Base-by-base conservation (phyloP, 2,797 vertebrate species). In the Podarcis siculus region DNA sequence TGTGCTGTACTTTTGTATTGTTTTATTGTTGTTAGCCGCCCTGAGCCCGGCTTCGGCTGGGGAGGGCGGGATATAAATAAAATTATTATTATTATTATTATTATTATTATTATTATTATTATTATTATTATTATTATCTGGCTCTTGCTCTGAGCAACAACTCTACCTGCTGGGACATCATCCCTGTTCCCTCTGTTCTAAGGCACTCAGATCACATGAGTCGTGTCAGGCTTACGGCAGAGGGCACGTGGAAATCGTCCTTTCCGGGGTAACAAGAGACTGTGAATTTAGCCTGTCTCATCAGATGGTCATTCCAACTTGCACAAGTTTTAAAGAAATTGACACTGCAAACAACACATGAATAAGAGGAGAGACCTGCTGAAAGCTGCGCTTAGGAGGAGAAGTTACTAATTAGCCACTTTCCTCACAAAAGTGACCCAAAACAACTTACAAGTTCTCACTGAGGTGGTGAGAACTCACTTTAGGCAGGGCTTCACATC, bases 141-240 rank as follows among this genome's bases (percentile, higher is more conserved):
- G 0, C 81, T 79, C 89, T 93, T 92, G 79, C 89, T 93, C 87
- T 67, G 93, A 93, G 91, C 82, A 67, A 87, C 25, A 30, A 0
- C 94, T 94, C 90, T 89, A 95, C 85, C 91, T 95, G 94, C 67
- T 0, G 85, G 87, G 83, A 94, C 78, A 83, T 73, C 39, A 85
- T 78, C 79, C 75, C 85, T 2, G 0, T 87, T 91, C 2, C 86
- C 30, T 90, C 72, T 82, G 72, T 64, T 55, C 86, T 86, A 78
- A 77, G 85, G 81, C 4, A 15, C 77, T 84, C 0, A 0, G 86
- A 85, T 87, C 82, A 82, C 37, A 76, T 69, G 77, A 37, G 55
- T 79, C 1, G 9, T n/a, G 86, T 86, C 3, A 17, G 72, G 77
- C 61, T 84, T 79, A 90, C 81, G 66, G 80, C 32, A 64, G 90